A percentile compares a stretch with the other conserved stretches of the same genome.
These are phyloP conservation scores for Coccyzus lansbergi DNA, from an alignment of 2,797 vertebrate genomes.

Conservation along the genomic window DNA sequence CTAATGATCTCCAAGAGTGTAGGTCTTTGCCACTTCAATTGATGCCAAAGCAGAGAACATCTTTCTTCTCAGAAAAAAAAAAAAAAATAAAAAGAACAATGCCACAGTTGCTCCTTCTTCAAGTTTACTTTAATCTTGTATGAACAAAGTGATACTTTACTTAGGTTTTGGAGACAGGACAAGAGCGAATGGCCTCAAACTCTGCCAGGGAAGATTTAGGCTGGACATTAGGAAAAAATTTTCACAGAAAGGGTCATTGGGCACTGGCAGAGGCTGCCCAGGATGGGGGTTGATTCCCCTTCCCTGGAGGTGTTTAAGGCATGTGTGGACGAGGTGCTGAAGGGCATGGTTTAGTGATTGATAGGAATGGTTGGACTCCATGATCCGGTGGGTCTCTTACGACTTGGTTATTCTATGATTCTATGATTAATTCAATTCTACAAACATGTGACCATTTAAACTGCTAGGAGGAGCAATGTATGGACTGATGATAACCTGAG, in stretches of 20 bases:
- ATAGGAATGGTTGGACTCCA: no score
- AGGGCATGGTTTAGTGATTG: no score
- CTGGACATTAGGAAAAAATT: no score
- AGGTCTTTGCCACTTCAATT: background rate
- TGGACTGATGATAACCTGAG: background rate
- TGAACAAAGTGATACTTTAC: background rate
- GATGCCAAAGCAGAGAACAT: background rate
- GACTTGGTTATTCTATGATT: no score
- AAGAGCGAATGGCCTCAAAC: no score
- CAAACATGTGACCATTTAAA: background rate
- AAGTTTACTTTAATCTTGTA: background rate
- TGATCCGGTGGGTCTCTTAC: no score
- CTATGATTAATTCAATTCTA: background rate
- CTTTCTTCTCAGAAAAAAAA: background rate
- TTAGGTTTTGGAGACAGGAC: background rate
- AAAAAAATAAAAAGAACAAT: background rate
- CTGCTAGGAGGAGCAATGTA: background rate
- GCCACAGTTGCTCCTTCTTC: background rate
- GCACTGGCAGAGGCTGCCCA: no score
- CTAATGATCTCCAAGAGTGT: fast-evolving
- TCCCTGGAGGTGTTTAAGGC: no score
- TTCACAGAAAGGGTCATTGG: no score
- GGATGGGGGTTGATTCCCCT: no score
- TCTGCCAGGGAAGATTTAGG: no score
- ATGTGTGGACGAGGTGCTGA: no score